Conservation (phyloP, 2,888 invertebrate genomes). For the Thecophora atra region DNA sequence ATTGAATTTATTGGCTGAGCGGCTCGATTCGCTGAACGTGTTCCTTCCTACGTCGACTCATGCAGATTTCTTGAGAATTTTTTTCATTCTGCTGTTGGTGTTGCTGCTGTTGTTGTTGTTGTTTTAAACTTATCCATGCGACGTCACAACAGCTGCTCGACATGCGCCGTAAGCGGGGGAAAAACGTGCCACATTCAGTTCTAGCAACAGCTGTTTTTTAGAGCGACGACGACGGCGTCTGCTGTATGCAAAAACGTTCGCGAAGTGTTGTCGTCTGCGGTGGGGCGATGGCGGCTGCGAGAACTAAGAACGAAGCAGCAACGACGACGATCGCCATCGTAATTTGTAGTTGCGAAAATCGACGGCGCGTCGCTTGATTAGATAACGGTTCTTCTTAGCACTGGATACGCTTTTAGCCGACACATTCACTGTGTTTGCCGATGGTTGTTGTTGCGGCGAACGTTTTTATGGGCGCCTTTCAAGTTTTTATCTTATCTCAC, state of each 20-base stretch:
- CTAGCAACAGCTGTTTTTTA: slow-evolving; percentile 1
- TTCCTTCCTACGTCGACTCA: slow-evolving; percentile 34
- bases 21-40: not conserved
- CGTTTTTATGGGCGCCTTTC: not conserved
- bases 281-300: no score
- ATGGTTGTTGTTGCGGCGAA: not conserved
- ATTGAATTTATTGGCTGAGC: slow-evolving; percentile 21
- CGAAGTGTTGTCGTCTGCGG: no score
- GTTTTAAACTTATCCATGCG: not conserved
- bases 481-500: not conserved
- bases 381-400: not conserved
- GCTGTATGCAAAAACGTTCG: not conserved
- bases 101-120: no score
- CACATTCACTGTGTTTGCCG: not conserved
- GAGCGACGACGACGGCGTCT: not conserved
- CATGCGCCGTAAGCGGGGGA: slow-evolving; percentile 2
- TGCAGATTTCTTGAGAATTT: slow-evolving; percentile 6
- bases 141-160: not conserved
- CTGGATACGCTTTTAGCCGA: not conserved
- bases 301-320: not conserved
- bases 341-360: not conserved
- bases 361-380: slow-evolving; percentile 11
- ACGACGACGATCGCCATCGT: not conserved
- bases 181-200: slow-evolving; percentile 10
- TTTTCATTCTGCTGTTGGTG: no score